phyloP scores from a whole-genome alignment of 2,797 vertebrate genomes.

The Allobates femoralis region DNA sequence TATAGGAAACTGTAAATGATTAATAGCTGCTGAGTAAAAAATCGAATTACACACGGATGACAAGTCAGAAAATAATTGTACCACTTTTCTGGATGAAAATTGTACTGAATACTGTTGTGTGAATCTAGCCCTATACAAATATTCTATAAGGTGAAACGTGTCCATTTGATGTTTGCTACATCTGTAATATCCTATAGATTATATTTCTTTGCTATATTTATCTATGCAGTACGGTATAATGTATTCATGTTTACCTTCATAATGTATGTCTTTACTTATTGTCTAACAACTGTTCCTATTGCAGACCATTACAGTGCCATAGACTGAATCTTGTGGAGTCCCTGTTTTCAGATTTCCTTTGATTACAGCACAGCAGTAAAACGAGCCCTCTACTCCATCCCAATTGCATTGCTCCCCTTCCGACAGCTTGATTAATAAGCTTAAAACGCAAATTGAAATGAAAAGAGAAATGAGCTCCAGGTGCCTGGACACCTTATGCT shows the following conservation, averaged over 20 bases:
- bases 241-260: neutral
- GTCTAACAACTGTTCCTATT: neutral
- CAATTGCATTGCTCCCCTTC: conserved; percentile 65
- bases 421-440: conserved; percentile 75
- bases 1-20: no score
- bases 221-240: neutral
- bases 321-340: neutral
- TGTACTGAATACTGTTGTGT: no score
- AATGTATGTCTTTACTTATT: neutral
- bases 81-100: no score
- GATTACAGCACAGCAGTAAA: conserved; percentile 61
- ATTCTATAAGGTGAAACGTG: no score
- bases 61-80: no score
- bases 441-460: conserved; percentile 73
- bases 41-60: no score
- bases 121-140: no score
- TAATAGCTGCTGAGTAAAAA: no score
- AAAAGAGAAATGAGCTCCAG: conserved; percentile 74
- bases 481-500: conserved; percentile 71
- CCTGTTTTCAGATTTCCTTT: conserved; percentile 24
- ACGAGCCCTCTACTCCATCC: neutral
- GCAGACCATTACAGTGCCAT: neutral
- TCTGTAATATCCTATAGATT: no score
- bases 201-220: no score
- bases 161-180: no score